A percentile compares a stretch with the other conserved stretches of the same genome.
Conservation (phyloP, 92 coral and sea anemone species). For the Virgularia gustaviana region DNA sequence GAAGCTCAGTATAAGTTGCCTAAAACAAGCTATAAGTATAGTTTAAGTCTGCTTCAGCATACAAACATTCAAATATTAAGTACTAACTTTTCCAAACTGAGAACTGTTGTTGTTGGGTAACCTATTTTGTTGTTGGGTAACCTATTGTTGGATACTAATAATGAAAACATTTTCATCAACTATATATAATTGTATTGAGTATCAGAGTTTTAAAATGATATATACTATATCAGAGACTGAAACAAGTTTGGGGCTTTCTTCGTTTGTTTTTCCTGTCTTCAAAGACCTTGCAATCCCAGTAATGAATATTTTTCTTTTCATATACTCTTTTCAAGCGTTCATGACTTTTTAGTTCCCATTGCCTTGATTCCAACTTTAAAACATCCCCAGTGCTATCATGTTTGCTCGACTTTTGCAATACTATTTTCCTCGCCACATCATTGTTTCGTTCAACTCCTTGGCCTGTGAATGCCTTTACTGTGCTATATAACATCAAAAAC, state of each 20-base stretch:
- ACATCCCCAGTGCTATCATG: slow-evolving; percentile 55
- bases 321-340: slow-evolving; percentile 48
- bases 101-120: no score
- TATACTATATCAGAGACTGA: no score
- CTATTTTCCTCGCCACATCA: slow-evolving; percentile 27
- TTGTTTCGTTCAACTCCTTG: slow-evolving; percentile 19
- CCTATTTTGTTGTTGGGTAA: no score
- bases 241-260: neutral
- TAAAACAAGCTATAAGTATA: neutral
- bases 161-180: no score
- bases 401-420: slow-evolving; percentile 46
- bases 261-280: slow-evolving; percentile 26
- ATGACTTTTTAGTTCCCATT: slow-evolving; percentile 49
- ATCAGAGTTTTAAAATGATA: no score
- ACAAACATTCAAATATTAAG: no score
- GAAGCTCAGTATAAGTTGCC: neutral
- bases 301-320: slow-evolving; percentile 30
- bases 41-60: no score
- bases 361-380: slow-evolving; percentile 52
- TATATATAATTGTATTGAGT: no score
- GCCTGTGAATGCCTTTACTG: slow-evolving; percentile 8
- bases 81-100: no score
- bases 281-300: slow-evolving; percentile 36
- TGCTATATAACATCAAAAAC: neutral
- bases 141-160: no score